Base-by-base conservation (phyloP, 2,888 invertebrate species). In the Ptychoptera albimana region DNA sequence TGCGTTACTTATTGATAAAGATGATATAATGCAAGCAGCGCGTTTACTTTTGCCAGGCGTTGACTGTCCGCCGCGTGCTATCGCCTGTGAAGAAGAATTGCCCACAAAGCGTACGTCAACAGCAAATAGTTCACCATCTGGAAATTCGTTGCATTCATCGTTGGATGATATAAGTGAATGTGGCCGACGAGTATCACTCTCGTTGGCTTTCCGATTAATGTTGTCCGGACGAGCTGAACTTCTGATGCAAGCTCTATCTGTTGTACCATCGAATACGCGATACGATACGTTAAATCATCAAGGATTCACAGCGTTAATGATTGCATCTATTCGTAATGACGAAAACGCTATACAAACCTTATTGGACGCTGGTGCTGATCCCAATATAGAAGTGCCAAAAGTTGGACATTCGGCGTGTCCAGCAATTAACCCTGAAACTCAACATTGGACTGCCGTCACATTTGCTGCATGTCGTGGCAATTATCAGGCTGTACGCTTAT, bases 21-120 rank as follows among this genome's bases (percentile, higher is more conserved):
- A 89, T 58, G 91, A 91, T 60, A 78, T 91, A 29, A 74, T 83
- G 73, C 91, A 91, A 66, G 86, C 91, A 0, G 89, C 91, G 0
- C 64, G 89, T 7, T 63, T 92, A 39, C 69, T 92, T 37, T 66
- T 92, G 44, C 91, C 91, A 2, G 87, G 88, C 14, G 86, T 89
- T 0, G 91, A 91, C 64, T 89, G 87, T 60, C 89, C 91, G 11
- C 80, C 86, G 2, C 64, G 89, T 38, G 75, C 82, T 2, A 71
- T 84, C 53, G 79, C 80, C 1, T 59, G 59, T 12, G 71, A 71
- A 44, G 72, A 72, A 53, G 71, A 71, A 45, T 56, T 72, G 43
- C 66, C 71, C 29, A 58, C 62, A 3, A 64, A 64, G 48, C 50
- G 53, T 38, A 51, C 47, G 2, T 50, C 59, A 0, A 42, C 51